These are phyloP conservation scores for Loris lydekkerianus DNA, from an alignment of 2,797 vertebrate species.

Conservation along the genomic window DNA sequence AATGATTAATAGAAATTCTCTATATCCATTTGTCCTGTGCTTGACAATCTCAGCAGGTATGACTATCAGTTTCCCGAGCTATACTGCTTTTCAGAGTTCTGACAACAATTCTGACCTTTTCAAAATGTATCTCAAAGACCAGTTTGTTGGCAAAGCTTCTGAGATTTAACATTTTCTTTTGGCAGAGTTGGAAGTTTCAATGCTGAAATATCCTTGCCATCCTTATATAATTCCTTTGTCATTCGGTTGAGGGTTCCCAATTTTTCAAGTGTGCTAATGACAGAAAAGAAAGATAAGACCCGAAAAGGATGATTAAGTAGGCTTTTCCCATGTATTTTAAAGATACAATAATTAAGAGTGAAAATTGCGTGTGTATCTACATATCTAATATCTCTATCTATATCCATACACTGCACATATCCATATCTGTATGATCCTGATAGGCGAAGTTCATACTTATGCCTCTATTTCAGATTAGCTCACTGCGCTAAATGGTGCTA, in stretches of 20 bases:
- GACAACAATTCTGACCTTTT: conserved; percentile 23
- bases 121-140: neutral
- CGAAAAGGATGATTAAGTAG: neutral
- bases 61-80: neutral
- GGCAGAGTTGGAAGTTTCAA: neutral
- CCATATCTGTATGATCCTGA: neutral
- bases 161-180: neutral
- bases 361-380: neutral
- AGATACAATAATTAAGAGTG: neutral
- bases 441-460: neutral
- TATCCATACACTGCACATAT: neutral
- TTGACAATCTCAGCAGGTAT: neutral
- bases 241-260: neutral
- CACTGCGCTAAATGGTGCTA: neutral
- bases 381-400: neutral
- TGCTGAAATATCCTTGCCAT: neutral
- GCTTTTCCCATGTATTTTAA: neutral
- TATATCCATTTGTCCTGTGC: neutral
- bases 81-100: neutral
- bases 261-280: neutral
- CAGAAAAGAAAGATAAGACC: neutral
- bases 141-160: neutral
- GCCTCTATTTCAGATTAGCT: neutral
- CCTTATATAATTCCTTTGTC: neutral
- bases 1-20: neutral